Evolutionary conservation across 2,888 invertebrate genomes (phyloP), one percentile per base, ranked within the genome.

Genomic region (Artemia sp.): DNA sequence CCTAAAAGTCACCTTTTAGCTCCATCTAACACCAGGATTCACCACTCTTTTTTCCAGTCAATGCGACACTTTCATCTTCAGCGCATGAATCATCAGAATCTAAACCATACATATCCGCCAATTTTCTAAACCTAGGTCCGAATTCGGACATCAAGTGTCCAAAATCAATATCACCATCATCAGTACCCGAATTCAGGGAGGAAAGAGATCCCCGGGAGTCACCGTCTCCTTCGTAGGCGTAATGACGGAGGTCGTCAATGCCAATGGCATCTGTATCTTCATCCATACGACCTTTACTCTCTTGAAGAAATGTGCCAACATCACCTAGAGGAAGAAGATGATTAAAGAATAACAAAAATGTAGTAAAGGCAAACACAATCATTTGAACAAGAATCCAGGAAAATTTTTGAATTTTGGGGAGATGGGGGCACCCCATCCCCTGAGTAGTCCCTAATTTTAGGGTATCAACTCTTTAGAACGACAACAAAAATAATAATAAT

Each of bases 151-250:
- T 58, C 75, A 95, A 81, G 78, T 94, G 92, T 80, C 93, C 93
- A 81, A 94, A 95, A 78, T 92, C 91, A 75, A 92, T 83, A 80
- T 92, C 92, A 72, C 90, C 91, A 76, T 93, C 92, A 78, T 91
- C 92, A 72, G 90, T 77, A 85, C 90, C 90, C 75, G 92, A 92
- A 73, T 92, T 92, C 74, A 93, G 82, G 67, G 92, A 92, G 69
- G 94, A 95, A 38, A 96, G 83, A 11, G 93, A 93, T 73, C 94
- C 94, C 73, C 90, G 90, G 14, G 87, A 86, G 77, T 93, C 93
- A 74, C 93, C 93, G 77, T 92, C 92, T 67, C 96, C 96, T 80
- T 98, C 97, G 78, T 96, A 97, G 70, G 93, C 95, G 79, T 96
- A 98, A 79, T 97, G 92, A 71, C 96, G 85, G 24, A 97, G 90